Evolutionary conservation across 1,140 invertebrate species (phyloP).

Genomic region (Zaprionus ornatus): DNA sequence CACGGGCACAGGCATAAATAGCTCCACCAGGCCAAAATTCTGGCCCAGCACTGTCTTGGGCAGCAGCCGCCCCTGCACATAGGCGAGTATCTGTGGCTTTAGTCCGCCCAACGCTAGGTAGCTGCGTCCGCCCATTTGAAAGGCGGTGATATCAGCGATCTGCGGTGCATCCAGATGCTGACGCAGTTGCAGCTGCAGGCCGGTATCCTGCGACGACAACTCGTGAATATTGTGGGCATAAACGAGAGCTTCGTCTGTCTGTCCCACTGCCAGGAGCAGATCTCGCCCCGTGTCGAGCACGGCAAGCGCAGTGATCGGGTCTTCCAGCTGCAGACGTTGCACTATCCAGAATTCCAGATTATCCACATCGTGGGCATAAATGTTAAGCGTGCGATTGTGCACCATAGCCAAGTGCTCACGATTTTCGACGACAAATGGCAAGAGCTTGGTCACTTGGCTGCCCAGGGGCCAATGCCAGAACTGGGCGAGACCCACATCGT

Average conservation of each 20-base stretch:
- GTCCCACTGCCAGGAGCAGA: conserved; percentile 66
- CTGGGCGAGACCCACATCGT: background rate
- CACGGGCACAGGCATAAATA: conserved; percentile 84
- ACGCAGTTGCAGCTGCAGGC: conserved; percentile 49
- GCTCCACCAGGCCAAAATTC: conserved; percentile 75
- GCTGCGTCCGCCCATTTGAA: conserved; percentile 83
- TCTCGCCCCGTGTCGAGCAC: conserved; percentile 71
- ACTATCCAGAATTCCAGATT: conserved; percentile 69
- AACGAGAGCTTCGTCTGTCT: conserved; percentile 52
- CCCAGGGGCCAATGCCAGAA: conserved; percentile 69
- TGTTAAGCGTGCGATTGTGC: conserved; percentile 51
- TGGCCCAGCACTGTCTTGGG: conserved; percentile 76
- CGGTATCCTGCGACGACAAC: background rate
- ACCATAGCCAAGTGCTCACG: conserved; percentile 50
- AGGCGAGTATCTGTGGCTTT: conserved; percentile 82
- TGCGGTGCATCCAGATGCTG: conserved; percentile 46
- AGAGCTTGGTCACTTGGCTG: conserved; percentile 31
- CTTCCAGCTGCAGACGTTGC: conserved; percentile 62
- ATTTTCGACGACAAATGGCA: conserved; percentile 52
- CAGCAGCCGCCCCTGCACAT: conserved; percentile 67
- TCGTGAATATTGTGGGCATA: conserved; percentile 55
- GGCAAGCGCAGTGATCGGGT: conserved; percentile 42
- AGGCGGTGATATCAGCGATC: conserved; percentile 59
- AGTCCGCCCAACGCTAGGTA: conserved; percentile 84
- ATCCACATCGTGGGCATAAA: conserved; percentile 65